phyloP scores from a whole-genome alignment of 2,113 vertebrate species.

The Aepyceros melampus region DNA sequence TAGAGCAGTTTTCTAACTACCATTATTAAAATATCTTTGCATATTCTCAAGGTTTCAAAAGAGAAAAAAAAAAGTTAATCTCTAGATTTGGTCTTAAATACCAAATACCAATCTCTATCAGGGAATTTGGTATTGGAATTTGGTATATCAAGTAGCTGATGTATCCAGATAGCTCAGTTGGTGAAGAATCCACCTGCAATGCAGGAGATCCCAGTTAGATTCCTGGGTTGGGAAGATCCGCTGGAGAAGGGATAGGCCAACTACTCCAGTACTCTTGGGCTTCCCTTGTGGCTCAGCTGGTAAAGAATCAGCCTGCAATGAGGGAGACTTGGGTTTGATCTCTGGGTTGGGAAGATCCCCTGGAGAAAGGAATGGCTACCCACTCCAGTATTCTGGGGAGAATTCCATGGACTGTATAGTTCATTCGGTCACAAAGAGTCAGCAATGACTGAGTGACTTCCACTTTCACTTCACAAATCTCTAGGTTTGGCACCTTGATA shows the following conservation, averaged over 20 bases:
- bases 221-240: background rate
- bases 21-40: background rate
- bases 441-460: background rate
- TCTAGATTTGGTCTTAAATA: background rate
- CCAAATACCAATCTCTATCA: background rate
- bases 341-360: background rate
- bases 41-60: background rate
- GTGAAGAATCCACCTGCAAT: background rate
- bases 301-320: background rate
- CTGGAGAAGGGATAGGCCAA: background rate
- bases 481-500: background rate
- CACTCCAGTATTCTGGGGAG: background rate
- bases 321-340: background rate
- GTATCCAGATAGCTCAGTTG: background rate
- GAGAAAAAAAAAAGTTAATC: background rate
- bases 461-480: background rate
- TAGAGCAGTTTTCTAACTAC: background rate
- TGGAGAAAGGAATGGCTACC: background rate
- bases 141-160: background rate
- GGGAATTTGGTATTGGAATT: background rate
- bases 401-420: background rate
- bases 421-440: background rate
- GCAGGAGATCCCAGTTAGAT: background rate
- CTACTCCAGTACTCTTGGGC: background rate
- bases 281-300: background rate